phyloP scores from a whole-genome alignment of 2,797 vertebrate genomes.

The Zenarchopterus dispar region DNA sequence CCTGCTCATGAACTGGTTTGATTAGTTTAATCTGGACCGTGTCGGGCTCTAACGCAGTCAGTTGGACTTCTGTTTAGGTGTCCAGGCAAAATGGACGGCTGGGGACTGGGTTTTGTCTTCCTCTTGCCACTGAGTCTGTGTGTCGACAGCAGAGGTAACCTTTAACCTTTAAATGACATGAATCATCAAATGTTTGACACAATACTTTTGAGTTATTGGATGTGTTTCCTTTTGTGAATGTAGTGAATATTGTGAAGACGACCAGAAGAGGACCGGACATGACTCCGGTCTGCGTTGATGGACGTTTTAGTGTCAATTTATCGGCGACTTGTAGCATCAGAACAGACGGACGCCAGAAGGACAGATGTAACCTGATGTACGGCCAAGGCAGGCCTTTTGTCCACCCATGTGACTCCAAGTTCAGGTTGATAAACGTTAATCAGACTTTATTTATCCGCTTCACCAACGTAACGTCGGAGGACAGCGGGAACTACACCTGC shows the following conservation, averaged over 20 bases:
- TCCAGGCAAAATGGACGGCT: neutral
- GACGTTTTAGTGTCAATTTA: rapidly evolving
- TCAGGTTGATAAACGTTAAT: no score
- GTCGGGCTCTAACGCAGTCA: neutral
- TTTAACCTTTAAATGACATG: neutral
- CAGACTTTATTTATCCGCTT: no score
- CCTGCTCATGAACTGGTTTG: neutral
- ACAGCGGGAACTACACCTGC: no score
- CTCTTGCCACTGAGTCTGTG: neutral
- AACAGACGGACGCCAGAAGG: neutral
- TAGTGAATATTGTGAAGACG: neutral
- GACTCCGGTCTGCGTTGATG: neutral
- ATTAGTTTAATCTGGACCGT: neutral
- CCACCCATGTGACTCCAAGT: no score
- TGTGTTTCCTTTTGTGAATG: neutral
- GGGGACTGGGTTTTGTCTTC: neutral
- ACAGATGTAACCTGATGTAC: neutral
- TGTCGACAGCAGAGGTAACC: no score
- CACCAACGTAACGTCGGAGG: no score
- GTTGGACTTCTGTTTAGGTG: neutral
- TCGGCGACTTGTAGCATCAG: neutral
- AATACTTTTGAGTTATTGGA: neutral
- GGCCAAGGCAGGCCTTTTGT: no score
- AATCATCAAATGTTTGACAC: neutral
- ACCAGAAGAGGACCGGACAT: neutral